These are phyloP conservation scores for Pangasius larnaudii DNA, from an alignment of 2,797 vertebrate genomes.

Conservation along the genomic window DNA sequence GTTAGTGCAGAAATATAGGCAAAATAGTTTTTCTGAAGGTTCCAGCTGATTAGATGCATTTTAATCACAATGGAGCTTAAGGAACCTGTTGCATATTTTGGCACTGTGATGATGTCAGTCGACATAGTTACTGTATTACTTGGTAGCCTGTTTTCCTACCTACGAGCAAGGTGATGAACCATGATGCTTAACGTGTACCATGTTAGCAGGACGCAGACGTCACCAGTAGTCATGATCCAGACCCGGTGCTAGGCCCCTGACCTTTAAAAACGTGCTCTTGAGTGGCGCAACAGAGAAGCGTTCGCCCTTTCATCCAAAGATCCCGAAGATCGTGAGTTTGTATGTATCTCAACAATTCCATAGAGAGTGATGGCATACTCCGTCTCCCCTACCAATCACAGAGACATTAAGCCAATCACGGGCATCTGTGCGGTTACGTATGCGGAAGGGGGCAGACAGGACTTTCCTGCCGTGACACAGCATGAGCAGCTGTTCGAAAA, in stretches of 20 bases:
- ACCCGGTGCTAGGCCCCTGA: not conserved
- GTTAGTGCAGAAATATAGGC: not conserved
- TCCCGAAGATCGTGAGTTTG: no score
- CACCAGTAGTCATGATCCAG: not conserved
- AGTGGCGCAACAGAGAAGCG: no score
- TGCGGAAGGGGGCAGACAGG: not conserved
- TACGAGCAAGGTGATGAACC: no score
- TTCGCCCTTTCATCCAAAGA: no score
- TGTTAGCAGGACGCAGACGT: not conserved
- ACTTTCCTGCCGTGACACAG: not conserved
- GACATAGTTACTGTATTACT: no score
- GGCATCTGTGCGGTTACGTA: not conserved
- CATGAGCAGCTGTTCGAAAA: not conserved
- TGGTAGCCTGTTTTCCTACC: no score
- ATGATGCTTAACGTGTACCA: no score
- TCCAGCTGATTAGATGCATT: not conserved
- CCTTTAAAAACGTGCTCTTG: not conserved
- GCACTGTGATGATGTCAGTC: no score
- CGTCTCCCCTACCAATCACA: not conserved
- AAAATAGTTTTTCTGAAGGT: not conserved
- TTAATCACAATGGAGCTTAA: not conserved
- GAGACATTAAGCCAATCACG: not conserved
- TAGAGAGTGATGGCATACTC: not conserved
- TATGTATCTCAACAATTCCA: no score
- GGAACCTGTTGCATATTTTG: not conserved